Percentiles rank a stretch among this genome's conserved stretches.
Evolutionary conservation across 2,888 invertebrate species (phyloP).

Genomic region (Sialis lutaria): DNA sequence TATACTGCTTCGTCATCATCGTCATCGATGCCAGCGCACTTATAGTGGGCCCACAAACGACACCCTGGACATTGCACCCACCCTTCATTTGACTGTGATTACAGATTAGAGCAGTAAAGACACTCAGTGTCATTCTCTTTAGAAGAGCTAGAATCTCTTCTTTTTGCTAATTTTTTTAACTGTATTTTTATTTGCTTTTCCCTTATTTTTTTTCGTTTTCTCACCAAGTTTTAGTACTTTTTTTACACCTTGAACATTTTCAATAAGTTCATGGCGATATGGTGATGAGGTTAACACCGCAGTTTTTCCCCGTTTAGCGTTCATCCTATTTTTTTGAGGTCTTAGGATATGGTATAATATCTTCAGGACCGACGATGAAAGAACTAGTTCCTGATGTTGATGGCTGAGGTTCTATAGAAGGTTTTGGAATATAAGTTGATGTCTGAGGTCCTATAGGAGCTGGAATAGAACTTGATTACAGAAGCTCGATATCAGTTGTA

Average conservation of each 20-base stretch:
- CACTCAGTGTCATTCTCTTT: too few relatives aligned
- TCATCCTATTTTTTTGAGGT: conserved; percentile 3
- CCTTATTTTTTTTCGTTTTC: too few relatives aligned
- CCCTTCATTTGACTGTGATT: conserved; percentile 9
- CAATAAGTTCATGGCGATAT: conserved; percentile 4
- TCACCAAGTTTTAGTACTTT: too few relatives aligned
- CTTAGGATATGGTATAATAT: not conserved
- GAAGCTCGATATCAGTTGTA: conserved; percentile 1
- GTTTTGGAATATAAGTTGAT: not conserved
- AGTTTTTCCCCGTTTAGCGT: conserved; percentile 6
- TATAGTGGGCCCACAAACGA: not conserved
- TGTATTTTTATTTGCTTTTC: too few relatives aligned
- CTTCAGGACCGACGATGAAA: not conserved
- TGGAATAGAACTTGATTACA: not conserved
- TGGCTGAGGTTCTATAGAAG: not conserved
- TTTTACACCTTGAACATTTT: too few relatives aligned
- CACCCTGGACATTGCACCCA: conserved; percentile 12
- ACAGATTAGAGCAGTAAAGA: too few relatives aligned
- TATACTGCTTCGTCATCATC: conserved; percentile 13
- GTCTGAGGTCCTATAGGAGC: not conserved
- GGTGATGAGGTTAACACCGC: conserved; percentile 9
- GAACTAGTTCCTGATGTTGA: not conserved
- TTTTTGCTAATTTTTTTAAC: too few relatives aligned
- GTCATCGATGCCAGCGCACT: conserved; percentile 13
- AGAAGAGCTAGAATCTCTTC: too few relatives aligned